Evolutionary conservation across 2,797 vertebrate genomes (phyloP), one percentile per base, ranked within the genome.

Genomic region (Pitangus sulphuratus): DNA sequence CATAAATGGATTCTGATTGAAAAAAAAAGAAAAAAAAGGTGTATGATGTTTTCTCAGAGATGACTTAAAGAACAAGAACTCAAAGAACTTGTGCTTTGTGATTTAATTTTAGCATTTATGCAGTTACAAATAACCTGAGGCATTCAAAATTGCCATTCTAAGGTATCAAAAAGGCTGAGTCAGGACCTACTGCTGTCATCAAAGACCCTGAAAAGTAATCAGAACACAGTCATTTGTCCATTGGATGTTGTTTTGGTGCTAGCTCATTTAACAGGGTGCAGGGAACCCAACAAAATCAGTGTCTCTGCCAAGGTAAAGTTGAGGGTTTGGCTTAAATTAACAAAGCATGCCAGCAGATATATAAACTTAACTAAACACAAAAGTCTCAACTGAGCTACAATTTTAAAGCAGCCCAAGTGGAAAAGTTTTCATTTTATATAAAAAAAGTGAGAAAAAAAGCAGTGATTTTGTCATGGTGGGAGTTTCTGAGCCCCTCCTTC

Each of bases 271-370:
- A 84, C 31, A 75, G 88, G 84, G 92, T 28, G 60, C 14, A 85
- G 77, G 37, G 89, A 94, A 87, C 91, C 89, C 80, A 75, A 92
- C 37, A 90, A 93, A 90, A 86, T 31, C 94, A 80, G 35, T 42
- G 65, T 26, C 35, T 58, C 79, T 93, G 93, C 94, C 97, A 96
- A 95, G 60, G 79, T 96, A 95, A 95, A 94, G 91, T 18, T 64
- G 53, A 93, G 42, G 89, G 70, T 89, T 93, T 87, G 74, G 85
- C 87, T 96, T 70, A 89, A 86, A 94, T 76, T 75, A 90, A 77
- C 30, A 84, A 70, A 15, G 61, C 44, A 79, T 66, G 86, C 74
- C 70, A 81, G 74, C 15, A 80, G 90, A 96, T 95, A 93, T 4
- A 93, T 48, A 93, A 71, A 90, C 58, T 62, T 89, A 87, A 91